Evolutionary conservation across 2,797 vertebrate genomes (phyloP).

Genomic region (Phrynocephalus guinanensis): DNA sequence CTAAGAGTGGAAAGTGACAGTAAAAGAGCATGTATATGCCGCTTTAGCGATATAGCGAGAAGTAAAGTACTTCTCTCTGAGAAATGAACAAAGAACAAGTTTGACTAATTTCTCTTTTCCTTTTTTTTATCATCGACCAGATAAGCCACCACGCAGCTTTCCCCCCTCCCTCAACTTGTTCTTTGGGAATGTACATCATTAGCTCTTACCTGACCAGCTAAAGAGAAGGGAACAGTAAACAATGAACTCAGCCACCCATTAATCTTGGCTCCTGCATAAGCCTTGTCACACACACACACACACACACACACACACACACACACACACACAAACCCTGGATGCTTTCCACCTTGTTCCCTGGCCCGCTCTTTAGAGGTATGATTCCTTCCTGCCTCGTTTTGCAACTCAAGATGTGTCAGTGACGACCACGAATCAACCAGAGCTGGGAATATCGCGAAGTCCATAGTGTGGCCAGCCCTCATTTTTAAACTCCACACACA

Average conservation of each 20-base stretch:
- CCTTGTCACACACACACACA: too few species aligned
- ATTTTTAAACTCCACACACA: not conserved
- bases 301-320: too few species aligned
- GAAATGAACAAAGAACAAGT: too few species aligned
- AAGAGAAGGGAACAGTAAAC: not conserved
- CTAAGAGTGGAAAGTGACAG: too few species aligned
- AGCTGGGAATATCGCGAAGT: not conserved
- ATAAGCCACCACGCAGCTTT: not conserved
- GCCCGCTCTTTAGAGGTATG: not conserved
- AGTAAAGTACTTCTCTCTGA: too few species aligned
- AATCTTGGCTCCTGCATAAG: not conserved
- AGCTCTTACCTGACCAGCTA: not conserved
- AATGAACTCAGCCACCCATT: not conserved
- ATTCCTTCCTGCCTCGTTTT: not conserved
- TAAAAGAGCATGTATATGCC: too few species aligned
- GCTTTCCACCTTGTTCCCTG: not conserved
- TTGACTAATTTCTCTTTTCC: not conserved
- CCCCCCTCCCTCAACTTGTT: not conserved
- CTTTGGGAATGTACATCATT: not conserved
- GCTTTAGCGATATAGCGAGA: too few species aligned
- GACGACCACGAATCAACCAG: not conserved
- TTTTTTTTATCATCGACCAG: not conserved
- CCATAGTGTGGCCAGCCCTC: not conserved
- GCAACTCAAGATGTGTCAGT: not conserved
- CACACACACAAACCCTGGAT: too few species aligned